A percentile compares a stretch with the other conserved stretches of the same genome.
These are phyloP conservation scores for Linepithema humile DNA, from an alignment of 1,140 invertebrate species.

Conservation along the genomic window DNA sequence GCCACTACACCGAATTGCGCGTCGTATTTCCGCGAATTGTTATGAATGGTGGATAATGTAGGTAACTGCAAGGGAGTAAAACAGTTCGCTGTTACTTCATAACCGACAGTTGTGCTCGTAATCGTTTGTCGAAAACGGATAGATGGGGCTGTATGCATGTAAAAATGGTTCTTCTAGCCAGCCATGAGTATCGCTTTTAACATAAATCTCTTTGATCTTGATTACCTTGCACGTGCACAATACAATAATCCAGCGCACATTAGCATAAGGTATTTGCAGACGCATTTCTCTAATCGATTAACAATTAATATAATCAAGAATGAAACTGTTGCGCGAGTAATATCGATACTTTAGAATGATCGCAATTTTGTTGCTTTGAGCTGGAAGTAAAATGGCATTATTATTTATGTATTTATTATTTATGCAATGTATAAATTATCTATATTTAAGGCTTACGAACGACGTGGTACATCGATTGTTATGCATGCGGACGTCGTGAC, in stretches of 20 bases:
- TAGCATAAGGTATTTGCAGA: neutral
- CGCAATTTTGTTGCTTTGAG: neutral
- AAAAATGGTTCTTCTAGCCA: neutral
- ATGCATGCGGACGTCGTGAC: no score
- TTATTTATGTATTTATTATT: neutral
- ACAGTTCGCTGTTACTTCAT: neutral
- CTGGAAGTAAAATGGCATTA: neutral
- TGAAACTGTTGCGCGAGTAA: neutral
- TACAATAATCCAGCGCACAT: neutral
- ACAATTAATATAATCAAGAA: neutral
- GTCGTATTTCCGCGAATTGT: constrained; percentile 13
- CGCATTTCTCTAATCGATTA: neutral
- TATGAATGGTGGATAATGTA: constrained; percentile 46
- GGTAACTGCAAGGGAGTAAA: constrained; percentile 34
- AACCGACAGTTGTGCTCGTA: neutral
- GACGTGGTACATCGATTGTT: neutral
- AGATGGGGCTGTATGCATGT: neutral
- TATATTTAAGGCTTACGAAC: no score
- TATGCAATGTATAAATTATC: neutral
- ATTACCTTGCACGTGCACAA: neutral
- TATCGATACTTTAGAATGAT: neutral
- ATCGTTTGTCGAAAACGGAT: neutral
- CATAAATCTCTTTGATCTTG: neutral
- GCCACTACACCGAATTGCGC: neutral
- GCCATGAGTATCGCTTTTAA: no score